Evolutionary conservation across 1,140 invertebrate genomes (phyloP).

Genomic region (Diachasmimorpha longicaudata): DNA sequence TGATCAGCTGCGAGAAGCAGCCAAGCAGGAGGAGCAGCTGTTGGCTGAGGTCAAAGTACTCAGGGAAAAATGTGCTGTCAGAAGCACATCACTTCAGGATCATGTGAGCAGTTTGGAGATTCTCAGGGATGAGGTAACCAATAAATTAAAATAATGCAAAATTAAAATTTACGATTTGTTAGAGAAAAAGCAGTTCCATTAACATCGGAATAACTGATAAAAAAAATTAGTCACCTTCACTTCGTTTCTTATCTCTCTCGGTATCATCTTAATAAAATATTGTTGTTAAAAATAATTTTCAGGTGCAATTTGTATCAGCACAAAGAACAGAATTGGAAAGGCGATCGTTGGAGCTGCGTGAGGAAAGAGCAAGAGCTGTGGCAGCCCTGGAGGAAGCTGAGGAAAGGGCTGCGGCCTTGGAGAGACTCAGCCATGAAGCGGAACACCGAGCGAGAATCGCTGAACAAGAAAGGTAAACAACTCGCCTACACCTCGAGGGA

Average conservation of each 20-base stretch:
- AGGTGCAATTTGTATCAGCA: slow-evolving; percentile 82
- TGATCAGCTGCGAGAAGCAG: slow-evolving; percentile 83
- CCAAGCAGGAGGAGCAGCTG: slow-evolving; percentile 81
- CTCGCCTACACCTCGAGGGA: not conserved
- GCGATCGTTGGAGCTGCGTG: slow-evolving; percentile 72
- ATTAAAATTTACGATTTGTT: too few species aligned
- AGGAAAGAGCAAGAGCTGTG: slow-evolving; percentile 80
- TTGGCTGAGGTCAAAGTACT: slow-evolving; percentile 79
- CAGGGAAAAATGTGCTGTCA: slow-evolving; percentile 82
- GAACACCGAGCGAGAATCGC: slow-evolving; percentile 64
- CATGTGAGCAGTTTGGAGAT: slow-evolving; percentile 89
- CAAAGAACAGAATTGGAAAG: slow-evolving; percentile 86
- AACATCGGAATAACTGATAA: too few species aligned
- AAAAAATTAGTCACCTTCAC: too few species aligned
- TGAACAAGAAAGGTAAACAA: slow-evolving; percentile 61
- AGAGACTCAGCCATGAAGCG: slow-evolving; percentile 85
- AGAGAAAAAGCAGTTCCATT: too few species aligned
- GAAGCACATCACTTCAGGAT: slow-evolving; percentile 76
- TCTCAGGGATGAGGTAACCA: slow-evolving; percentile 82
- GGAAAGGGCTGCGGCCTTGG: slow-evolving; percentile 84
- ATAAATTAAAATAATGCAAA: too few species aligned
- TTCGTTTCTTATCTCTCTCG: too few species aligned
- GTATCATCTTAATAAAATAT: too few species aligned
- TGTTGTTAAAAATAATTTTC: slow-evolving; percentile 26
- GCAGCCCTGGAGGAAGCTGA: slow-evolving; percentile 86